Percentiles rank a stretch among this genome's conserved stretches.
These are phyloP conservation scores for Parochlus steinenii DNA, from an alignment of 2,888 invertebrate genomes.

Conservation along the genomic window DNA sequence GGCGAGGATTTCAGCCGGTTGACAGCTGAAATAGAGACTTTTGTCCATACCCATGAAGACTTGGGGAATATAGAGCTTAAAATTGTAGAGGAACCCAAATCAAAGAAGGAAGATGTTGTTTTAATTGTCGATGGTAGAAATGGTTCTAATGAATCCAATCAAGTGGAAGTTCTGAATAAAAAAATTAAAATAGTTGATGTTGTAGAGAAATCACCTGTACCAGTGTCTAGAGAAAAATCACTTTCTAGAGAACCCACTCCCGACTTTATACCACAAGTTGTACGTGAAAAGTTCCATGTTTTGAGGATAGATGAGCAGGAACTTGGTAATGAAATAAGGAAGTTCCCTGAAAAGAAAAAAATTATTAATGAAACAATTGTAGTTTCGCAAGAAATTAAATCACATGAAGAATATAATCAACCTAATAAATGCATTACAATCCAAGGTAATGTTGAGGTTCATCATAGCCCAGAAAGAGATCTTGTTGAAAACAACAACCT, in stretches of 20 bases:
- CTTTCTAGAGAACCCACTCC: slow-evolving; percentile 5
- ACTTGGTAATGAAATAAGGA: neutral
- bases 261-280: slow-evolving; percentile 6
- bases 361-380: neutral
- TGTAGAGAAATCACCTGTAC: neutral
- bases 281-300: slow-evolving; percentile 6
- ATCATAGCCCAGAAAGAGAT: neutral
- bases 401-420: neutral
- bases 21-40: slow-evolving; percentile 24
- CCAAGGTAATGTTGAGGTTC: neutral
- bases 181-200: neutral
- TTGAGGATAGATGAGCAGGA: slow-evolving; percentile 4
- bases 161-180: neutral
- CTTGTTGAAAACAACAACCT: no score
- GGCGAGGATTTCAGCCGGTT: slow-evolving; percentile 20
- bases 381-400: neutral
- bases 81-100: neutral
- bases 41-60: slow-evolving; percentile 16
- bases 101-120: neutral
- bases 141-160: neutral
- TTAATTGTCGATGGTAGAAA: neutral
- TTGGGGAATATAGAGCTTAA: slow-evolving; percentile 1
- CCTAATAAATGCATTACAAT: neutral
- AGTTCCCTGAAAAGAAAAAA: neutral
- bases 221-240: neutral